Percentiles rank a stretch among this genome's conserved stretches.
Conservation (phyloP, 1,140 invertebrate genomes). For the Zaprionus africanus region DNA sequence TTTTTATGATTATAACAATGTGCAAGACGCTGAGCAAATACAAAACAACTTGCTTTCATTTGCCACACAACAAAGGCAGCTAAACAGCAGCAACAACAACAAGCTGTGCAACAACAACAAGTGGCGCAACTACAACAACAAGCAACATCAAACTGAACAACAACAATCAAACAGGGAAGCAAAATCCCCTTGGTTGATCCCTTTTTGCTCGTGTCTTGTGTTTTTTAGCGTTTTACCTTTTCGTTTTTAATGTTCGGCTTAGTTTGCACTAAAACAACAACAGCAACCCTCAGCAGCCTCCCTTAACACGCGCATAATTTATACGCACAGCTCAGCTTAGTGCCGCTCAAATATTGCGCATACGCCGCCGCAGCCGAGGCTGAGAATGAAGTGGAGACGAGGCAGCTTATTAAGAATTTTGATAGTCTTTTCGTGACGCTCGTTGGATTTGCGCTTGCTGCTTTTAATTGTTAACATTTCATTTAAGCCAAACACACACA, state of each 20-base stretch:
- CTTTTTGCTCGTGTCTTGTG: slow-evolving; percentile 15
- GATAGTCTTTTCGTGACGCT: slow-evolving; percentile 78
- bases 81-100: slow-evolving; percentile 16
- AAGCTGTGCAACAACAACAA: slow-evolving; percentile 6
- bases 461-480: slow-evolving; percentile 82
- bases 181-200: slow-evolving; percentile 43
- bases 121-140: slow-evolving; percentile 10
- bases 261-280: slow-evolving; percentile 63
- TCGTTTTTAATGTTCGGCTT: slow-evolving; percentile 43
- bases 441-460: slow-evolving; percentile 63
- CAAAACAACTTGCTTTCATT: slow-evolving; percentile 66
- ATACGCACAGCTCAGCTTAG: slow-evolving; percentile 29
- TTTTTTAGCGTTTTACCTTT: slow-evolving; percentile 22
- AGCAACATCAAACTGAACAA: not conserved
- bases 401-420: slow-evolving; percentile 56
- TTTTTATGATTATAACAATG: slow-evolving; percentile 80
- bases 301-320: slow-evolving; percentile 52
- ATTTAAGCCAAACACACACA: slow-evolving; percentile 65
- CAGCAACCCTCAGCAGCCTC: slow-evolving; percentile 47
- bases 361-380: slow-evolving; percentile 54
- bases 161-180: not conserved
- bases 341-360: slow-evolving; percentile 61
- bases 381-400: not conserved
- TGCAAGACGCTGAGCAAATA: slow-evolving; percentile 70
- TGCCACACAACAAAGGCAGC: slow-evolving; percentile 23